Evolutionary conservation across 2,113 vertebrate species (phyloP).

Genomic region (Oenanthe melanoleuca): DNA sequence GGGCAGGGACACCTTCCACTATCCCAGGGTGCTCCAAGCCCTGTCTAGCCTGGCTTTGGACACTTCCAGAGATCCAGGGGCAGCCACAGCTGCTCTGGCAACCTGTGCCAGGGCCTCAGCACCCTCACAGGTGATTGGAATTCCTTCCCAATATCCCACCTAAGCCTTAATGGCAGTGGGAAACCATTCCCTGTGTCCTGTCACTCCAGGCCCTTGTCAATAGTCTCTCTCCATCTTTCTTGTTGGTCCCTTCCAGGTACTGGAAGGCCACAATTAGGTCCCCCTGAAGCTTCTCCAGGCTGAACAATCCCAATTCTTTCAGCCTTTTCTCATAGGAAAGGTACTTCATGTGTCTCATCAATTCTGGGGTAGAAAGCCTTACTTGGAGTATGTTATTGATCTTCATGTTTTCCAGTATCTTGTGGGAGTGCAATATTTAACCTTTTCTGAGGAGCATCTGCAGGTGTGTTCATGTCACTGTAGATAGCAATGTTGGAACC

Average conservation of each 20-base stretch:
- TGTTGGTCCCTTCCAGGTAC: not conserved
- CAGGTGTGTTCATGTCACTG: not conserved
- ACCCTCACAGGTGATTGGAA: not conserved
- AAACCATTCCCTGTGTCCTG: not conserved
- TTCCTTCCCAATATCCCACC: not conserved
- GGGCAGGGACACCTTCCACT: not conserved
- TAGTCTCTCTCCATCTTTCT: not conserved
- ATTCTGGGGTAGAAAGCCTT: not conserved
- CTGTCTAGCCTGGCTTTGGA: accelerated
- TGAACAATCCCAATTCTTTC: not conserved
- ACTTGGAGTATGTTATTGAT: not conserved
- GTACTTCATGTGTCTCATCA: not conserved
- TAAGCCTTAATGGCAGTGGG: not conserved
- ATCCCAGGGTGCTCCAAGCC: accelerated
- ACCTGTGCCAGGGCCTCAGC: not conserved
- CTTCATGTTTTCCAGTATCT: not conserved
- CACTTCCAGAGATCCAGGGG: not conserved
- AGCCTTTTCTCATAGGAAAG: not conserved
- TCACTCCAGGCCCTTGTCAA: not conserved
- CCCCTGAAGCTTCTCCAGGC: not conserved
- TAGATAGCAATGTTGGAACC: not conserved
- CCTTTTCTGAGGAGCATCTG: not conserved
- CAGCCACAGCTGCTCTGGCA: not conserved
- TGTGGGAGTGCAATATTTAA: not conserved
- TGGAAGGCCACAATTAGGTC: not conserved